A percentile compares a stretch with the other conserved stretches of the same genome.
These are phyloP conservation scores for Apodemia hepburni DNA, from an alignment of 2,888 invertebrate species.

Conservation along the genomic window DNA sequence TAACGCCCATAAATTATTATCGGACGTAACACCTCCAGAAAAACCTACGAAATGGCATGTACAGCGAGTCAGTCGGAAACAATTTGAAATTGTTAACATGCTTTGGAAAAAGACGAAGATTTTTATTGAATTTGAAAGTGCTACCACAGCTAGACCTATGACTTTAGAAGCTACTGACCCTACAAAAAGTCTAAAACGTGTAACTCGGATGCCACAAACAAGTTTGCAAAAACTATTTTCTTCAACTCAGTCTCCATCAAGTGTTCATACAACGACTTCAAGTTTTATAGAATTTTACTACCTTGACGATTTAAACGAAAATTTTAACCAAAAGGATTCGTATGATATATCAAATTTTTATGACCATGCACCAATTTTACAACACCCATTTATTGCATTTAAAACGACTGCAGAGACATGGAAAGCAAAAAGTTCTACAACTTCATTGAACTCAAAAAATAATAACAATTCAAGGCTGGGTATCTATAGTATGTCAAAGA, in stretches of 20 bases:
- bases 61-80: constrained; percentile 48
- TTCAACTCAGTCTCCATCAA: constrained; percentile 18
- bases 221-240: constrained; percentile 21
- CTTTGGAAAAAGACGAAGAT: constrained; percentile 55
- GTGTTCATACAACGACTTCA: constrained; percentile 40
- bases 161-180: background rate
- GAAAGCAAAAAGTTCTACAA: constrained; percentile 20
- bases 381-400: constrained; percentile 39
- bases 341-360: constrained; percentile 20
- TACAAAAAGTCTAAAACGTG: constrained; percentile 17
- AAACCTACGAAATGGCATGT: constrained; percentile 42
- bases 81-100: constrained; percentile 58
- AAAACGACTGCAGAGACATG: constrained; percentile 34
- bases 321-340: constrained; percentile 8
- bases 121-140: constrained; percentile 30
- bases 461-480: constrained; percentile 24
- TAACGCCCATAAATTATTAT: background rate
- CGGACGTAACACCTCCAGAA: background rate
- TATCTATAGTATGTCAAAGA: background rate
- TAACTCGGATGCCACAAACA: constrained; percentile 11
- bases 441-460: background rate
- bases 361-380: constrained; percentile 21
- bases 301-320: constrained; percentile 42
- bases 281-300: constrained; percentile 69
- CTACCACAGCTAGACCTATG: background rate